Percentiles rank a stretch among this genome's conserved stretches.
phyloP scores from a whole-genome alignment of 1,140 invertebrate genomes.

The Drosophila santomea region DNA sequence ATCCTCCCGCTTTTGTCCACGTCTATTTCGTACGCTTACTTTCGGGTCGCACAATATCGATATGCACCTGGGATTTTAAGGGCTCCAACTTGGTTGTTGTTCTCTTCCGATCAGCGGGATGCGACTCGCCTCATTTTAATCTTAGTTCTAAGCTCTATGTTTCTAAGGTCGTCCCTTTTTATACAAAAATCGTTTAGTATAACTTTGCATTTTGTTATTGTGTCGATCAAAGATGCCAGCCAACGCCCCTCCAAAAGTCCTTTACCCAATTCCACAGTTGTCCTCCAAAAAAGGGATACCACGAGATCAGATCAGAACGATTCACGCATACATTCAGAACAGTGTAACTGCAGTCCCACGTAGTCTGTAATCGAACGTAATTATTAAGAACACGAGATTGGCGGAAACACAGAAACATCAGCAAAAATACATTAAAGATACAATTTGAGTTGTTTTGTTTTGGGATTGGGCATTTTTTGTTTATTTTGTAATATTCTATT shows the following conservation, averaged over 20 bases:
- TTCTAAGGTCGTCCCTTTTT: constrained; percentile 55
- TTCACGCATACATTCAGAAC: constrained; percentile 71
- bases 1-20: constrained; percentile 7
- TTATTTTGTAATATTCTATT: background rate
- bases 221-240: constrained; percentile 43
- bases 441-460: constrained; percentile 18
- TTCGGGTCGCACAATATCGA: constrained; percentile 32
- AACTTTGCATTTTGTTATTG: constrained; percentile 65
- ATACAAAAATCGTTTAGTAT: constrained; percentile 65
- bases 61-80: constrained; percentile 2
- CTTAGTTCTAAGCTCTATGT: constrained; percentile 50
- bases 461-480: background rate
- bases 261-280: background rate
- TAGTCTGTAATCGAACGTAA: constrained; percentile 60
- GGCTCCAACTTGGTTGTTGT: constrained; percentile 33
- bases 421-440: constrained; percentile 63
- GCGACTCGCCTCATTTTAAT: constrained; percentile 42
- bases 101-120: background rate
- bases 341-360: constrained; percentile 66
- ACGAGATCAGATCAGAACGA: constrained; percentile 29
- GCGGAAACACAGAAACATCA: constrained; percentile 39
- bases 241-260: constrained; percentile 1
- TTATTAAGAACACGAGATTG: constrained; percentile 44
- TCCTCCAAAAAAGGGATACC: constrained; percentile 12
- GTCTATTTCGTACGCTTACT: constrained; percentile 48